Evolutionary conservation across 2,797 vertebrate species (phyloP).

Genomic region (Lithobates sylvaticus): DNA sequence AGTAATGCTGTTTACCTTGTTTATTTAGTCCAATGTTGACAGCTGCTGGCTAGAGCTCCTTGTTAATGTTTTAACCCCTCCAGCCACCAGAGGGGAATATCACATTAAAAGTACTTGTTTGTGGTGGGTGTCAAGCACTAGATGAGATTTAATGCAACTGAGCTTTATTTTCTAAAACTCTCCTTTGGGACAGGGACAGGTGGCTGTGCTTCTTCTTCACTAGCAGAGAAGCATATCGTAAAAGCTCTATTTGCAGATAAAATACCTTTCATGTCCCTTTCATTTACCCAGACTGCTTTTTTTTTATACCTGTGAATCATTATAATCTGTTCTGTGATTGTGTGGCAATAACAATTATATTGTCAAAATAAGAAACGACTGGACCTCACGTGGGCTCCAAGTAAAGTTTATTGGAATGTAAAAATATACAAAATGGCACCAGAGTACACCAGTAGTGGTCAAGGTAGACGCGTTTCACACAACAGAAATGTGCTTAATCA

Average conservation of each 20-base stretch:
- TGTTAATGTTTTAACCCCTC: constrained; percentile 36
- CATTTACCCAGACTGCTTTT: neutral
- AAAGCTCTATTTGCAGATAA: neutral
- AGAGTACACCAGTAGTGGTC: too few species aligned
- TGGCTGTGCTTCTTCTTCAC: constrained; percentile 1
- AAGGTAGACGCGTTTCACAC: too few species aligned
- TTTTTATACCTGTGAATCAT: neutral
- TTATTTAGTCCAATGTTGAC: constrained; percentile 35
- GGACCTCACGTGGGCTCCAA: too few species aligned
- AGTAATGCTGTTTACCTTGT: constrained; percentile 38
- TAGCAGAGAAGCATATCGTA: neutral
- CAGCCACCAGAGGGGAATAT: constrained; percentile 16
- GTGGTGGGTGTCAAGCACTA: neutral
- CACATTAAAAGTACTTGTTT: neutral
- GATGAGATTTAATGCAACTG: constrained; percentile 12
- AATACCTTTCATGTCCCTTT: neutral
- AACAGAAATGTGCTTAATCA: too few species aligned
- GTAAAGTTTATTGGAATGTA: too few species aligned
- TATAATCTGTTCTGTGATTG: neutral
- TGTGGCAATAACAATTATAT: too few species aligned
- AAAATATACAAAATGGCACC: too few species aligned
- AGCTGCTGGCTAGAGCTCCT: constrained; percentile 16
- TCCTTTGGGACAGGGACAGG: constrained; percentile 15
- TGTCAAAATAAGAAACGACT: too few species aligned
- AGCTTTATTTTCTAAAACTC: constrained; percentile 20